Evolutionary conservation across 2,888 invertebrate genomes (phyloP).

Genomic region (Helobdella robusta): DNA sequence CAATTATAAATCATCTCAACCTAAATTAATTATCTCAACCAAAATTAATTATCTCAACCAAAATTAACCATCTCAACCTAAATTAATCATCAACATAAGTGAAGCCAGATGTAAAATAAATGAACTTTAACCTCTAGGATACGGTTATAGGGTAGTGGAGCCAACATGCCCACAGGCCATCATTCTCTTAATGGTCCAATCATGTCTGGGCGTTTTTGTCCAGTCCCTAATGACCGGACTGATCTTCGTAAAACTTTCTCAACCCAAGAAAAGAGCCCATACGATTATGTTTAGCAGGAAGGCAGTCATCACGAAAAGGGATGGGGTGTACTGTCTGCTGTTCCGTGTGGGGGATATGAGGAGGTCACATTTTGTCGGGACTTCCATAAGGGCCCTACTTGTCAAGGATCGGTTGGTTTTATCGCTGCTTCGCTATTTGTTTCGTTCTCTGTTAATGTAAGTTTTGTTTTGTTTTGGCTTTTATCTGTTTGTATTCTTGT

Average conservation of each 20-base stretch:
- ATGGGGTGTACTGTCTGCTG: constrained; percentile 47
- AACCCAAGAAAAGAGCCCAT: constrained; percentile 86
- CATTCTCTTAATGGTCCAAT: constrained; percentile 77
- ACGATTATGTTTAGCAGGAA: constrained; percentile 83
- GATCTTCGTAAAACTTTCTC: constrained; percentile 68
- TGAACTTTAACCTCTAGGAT: constrained; percentile 52
- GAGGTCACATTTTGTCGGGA: constrained; percentile 32
- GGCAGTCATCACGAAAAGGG: constrained; percentile 66
- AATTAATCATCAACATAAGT: no score
- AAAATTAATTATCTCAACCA: no score
- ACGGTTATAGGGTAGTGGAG: constrained; percentile 73
- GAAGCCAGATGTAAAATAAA: no score
- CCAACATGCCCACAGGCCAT: constrained; percentile 83
- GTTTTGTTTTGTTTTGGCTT: not conserved
- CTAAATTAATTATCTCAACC: no score
- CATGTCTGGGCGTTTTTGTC: constrained; percentile 73
- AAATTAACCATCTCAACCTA: no score
- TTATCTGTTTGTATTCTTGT: not conserved
- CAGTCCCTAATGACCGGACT: constrained; percentile 62
- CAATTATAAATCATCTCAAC: no score
- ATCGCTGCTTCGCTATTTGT: not conserved
- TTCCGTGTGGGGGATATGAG: constrained; percentile 51
- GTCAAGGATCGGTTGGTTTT: constrained; percentile 28
- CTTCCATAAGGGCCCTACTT: constrained; percentile 32
- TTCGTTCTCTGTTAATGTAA: not conserved